Conservation (phyloP, 2,797 vertebrate species). For the Phylloscopus collybita region DNA sequence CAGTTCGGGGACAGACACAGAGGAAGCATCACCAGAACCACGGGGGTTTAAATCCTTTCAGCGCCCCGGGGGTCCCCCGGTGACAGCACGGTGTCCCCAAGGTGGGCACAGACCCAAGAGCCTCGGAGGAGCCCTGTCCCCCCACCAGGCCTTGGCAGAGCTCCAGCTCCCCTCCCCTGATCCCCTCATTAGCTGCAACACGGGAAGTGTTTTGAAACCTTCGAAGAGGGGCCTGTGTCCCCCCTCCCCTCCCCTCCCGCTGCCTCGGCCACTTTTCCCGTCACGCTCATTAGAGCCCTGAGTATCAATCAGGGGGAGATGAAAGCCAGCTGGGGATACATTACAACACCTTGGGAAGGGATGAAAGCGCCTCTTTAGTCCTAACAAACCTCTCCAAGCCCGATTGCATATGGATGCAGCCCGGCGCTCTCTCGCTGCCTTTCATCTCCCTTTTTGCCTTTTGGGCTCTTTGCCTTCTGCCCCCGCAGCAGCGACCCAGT, state of each 20-base stretch:
- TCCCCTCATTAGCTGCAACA: conserved; percentile 52
- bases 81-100: accelerated
- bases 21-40: too few relatives aligned
- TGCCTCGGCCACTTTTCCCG: conserved; percentile 47
- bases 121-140: accelerated
- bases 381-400: conserved; percentile 68
- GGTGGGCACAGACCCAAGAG: not conserved
- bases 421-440: not conserved
- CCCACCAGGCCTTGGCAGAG: accelerated
- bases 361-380: conserved; percentile 73
- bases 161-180: not conserved
- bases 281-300: conserved; percentile 72
- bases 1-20: not conserved
- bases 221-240: not conserved
- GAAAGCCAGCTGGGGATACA: conserved; percentile 70
- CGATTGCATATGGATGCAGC: conserved; percentile 17
- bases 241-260: not conserved
- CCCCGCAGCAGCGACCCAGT: accelerated
- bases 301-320: conserved; percentile 72
- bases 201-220: conserved; percentile 44
- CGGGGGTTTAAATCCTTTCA: not conserved
- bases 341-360: conserved; percentile 68
- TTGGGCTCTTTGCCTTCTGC: not conserved
- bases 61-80: not conserved
- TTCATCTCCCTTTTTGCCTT: conserved; percentile 52